Evolutionary conservation across 2,797 vertebrate genomes (phyloP).

Genomic region (Toxotes lorentzi): DNA sequence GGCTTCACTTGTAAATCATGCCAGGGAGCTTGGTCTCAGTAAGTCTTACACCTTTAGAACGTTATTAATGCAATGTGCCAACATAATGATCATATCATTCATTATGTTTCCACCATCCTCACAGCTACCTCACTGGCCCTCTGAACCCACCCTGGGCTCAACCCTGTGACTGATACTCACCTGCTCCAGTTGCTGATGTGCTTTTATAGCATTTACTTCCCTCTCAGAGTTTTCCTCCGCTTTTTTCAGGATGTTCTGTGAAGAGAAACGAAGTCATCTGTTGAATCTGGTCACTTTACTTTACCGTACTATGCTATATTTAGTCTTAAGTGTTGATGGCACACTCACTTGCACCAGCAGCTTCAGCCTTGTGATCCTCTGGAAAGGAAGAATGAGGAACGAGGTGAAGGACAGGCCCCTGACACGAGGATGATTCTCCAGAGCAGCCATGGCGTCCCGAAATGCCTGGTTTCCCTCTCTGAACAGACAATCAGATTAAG

Average conservation of each 20-base stretch:
- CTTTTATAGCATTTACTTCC: constrained; percentile 90
- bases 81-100: not conserved
- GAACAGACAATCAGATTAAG: constrained; percentile 30
- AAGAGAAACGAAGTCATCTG: constrained; percentile 6
- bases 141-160: not conserved
- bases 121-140: not conserved
- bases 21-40: no score
- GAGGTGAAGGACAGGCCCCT: constrained; percentile 95
- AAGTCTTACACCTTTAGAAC: no score
- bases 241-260: constrained; percentile 96
- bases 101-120: not conserved
- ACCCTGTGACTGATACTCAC: constrained; percentile 76
- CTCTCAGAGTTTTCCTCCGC: constrained; percentile 92
- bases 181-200: constrained; percentile 93
- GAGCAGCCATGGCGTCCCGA: constrained; percentile 88
- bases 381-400: constrained; percentile 97
- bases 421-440: constrained; percentile 92
- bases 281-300: not conserved
- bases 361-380: constrained; percentile 96
- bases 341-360: constrained; percentile 91
- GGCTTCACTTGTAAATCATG: no score
- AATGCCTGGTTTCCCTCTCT: constrained; percentile 94
- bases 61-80: not conserved
- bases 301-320: not conserved
- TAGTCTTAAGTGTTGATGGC: not conserved